Evolutionary conservation across 2,113 vertebrate genomes (phyloP).

Genomic region (Sinocyclocheilus anophthalmus): DNA sequence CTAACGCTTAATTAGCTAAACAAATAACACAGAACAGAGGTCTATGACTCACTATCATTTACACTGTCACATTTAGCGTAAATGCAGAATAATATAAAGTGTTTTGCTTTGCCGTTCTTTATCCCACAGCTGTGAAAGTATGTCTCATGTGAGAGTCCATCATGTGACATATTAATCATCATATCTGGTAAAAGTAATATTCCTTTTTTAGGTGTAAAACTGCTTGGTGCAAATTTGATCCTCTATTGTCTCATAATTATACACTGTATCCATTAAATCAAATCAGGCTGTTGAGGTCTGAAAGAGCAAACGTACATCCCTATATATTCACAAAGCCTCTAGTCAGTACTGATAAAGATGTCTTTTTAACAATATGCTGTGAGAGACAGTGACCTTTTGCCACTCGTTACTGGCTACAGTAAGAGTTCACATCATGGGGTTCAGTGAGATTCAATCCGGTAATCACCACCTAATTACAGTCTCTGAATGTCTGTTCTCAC

Average conservation of each 20-base stretch:
- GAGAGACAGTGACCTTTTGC: slow-evolving; percentile 29
- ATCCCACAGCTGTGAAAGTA: not conserved
- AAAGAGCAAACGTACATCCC: not conserved
- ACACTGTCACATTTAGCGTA: not conserved
- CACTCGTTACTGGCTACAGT: slow-evolving; percentile 24
- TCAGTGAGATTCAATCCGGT: slow-evolving; percentile 23
- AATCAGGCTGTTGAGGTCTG: not conserved
- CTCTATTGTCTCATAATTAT: not conserved
- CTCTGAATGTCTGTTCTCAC: not conserved
- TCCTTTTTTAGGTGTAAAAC: not conserved
- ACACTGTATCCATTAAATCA: not conserved
- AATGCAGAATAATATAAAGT: not conserved
- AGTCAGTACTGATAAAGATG: slow-evolving; percentile 18
- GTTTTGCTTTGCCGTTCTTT: not conserved
- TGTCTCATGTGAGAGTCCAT: not conserved
- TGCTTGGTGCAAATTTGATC: not conserved
- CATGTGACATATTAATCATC: not conserved
- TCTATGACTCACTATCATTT: not conserved
- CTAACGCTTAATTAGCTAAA: not conserved
- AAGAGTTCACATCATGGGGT: slow-evolving; percentile 43
- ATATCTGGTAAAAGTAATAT: not conserved
- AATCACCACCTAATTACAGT: slow-evolving; percentile 28
- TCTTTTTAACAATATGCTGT: slow-evolving; percentile 22
- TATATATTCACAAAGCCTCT: not conserved
- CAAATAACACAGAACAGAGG: not conserved